A percentile compares a stretch with the other conserved stretches of the same genome.
phyloP scores from a whole-genome alignment of 1,140 invertebrate species.

The Philopotamus ludificatus region DNA sequence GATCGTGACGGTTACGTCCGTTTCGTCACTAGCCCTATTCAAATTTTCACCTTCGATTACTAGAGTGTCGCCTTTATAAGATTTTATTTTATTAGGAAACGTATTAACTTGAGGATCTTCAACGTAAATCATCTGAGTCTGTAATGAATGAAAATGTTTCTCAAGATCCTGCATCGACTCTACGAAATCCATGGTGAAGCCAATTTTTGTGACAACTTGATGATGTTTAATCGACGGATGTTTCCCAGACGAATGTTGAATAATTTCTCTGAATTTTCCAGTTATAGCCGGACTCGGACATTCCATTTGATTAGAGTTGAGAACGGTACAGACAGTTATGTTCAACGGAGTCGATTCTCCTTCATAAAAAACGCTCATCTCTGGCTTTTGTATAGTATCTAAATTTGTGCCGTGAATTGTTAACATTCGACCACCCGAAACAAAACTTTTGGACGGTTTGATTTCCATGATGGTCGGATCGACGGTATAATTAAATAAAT shows the following conservation, averaged over 20 bases:
- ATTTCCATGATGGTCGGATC: constrained; percentile 94
- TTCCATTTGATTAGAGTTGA: constrained; percentile 90
- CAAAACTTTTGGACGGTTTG: constrained; percentile 83
- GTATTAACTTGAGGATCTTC: constrained; percentile 89
- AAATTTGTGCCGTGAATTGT: constrained; percentile 91
- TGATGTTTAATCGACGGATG: constrained; percentile 51
- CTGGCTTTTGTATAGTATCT: constrained; percentile 86
- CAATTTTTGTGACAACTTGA: constrained; percentile 71
- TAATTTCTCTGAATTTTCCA: constrained; percentile 56
- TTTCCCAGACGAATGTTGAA: constrained; percentile 42
- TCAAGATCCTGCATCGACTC: constrained; percentile 83
- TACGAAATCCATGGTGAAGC: constrained; percentile 96
- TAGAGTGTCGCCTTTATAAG: constrained; percentile 91
- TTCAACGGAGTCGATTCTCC: constrained; percentile 72
- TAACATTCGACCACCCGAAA: constrained; percentile 89
- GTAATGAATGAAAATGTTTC: constrained; percentile 78
- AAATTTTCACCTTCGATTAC: constrained; percentile 94
- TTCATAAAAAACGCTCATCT: constrained; percentile 79
- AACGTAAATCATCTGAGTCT: constrained; percentile 81
- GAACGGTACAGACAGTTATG: constrained; percentile 78
- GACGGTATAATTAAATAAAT: constrained; percentile 86
- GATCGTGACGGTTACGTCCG: constrained; percentile 91
- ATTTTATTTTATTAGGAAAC: constrained; percentile 82
- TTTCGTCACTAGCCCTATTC: constrained; percentile 87
- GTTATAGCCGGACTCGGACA: constrained; percentile 89